These are phyloP conservation scores for Pachliopta kotzebuea DNA, from an alignment of 2,888 invertebrate species.

Conservation along the genomic window DNA sequence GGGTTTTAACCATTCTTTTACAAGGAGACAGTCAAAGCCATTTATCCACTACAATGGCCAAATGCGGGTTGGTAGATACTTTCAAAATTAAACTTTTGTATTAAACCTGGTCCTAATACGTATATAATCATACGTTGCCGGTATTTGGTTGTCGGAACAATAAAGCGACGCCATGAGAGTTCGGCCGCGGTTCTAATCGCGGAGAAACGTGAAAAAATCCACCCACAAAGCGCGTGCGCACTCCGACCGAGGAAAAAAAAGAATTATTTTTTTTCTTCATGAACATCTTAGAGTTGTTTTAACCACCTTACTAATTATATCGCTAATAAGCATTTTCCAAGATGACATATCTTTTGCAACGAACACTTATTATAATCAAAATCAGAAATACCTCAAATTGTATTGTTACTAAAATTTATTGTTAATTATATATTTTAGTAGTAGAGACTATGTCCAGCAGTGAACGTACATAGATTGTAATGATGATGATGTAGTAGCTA, in stretches of 20 bases:
- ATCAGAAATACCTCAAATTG: no score
- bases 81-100: slow-evolving; percentile 20
- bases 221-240: slow-evolving; percentile 71
- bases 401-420: no score
- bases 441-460: no score
- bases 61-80: slow-evolving; percentile 1
- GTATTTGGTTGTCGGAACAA: slow-evolving; percentile 46
- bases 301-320: not conserved
- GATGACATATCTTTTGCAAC: no score
- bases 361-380: no score
- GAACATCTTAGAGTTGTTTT: slow-evolving; percentile 46
- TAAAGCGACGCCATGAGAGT: slow-evolving; percentile 60
- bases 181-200: slow-evolving; percentile 60
- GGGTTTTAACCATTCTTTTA: no score
- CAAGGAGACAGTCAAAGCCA: no score
- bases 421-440: no score
- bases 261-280: slow-evolving; percentile 40
- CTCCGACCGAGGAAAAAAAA: slow-evolving; percentile 44
- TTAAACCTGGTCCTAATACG: slow-evolving; percentile 28
- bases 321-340: no score
- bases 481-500: no score
- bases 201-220: slow-evolving; percentile 75
- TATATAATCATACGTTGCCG: slow-evolving; percentile 33
- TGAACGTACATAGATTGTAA: no score
- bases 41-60: no score